These are phyloP conservation scores for Phoenicopterus ruber DNA, from an alignment of 2,113 vertebrate genomes.

Conservation along the genomic window DNA sequence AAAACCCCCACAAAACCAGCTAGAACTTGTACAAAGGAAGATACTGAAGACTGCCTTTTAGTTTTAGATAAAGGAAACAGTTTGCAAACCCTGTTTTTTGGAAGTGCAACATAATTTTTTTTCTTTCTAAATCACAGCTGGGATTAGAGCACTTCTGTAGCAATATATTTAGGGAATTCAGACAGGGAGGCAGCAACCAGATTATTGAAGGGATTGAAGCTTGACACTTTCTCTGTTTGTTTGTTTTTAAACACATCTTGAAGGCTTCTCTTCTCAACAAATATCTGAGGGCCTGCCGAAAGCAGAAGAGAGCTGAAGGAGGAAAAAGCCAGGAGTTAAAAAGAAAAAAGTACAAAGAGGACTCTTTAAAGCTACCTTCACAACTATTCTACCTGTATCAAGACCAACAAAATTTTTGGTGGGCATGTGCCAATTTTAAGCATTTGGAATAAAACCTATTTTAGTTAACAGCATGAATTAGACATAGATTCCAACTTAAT, in stretches of 20 bases:
- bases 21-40: not conserved
- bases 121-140: not conserved
- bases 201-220: not conserved
- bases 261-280: not conserved
- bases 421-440: not conserved
- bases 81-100: not conserved
- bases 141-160: not conserved
- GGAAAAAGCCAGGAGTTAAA: not conserved
- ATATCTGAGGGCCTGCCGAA: not conserved
- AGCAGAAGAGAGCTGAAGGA: not conserved
- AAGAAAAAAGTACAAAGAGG: not conserved
- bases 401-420: not conserved
- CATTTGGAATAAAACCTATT: not conserved
- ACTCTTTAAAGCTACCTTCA: not conserved
- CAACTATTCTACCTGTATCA: not conserved
- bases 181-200: not conserved
- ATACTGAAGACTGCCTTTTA: not conserved
- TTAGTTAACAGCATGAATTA: not conserved
- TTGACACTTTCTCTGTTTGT: not conserved
- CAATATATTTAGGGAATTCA: not conserved
- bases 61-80: not conserved
- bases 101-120: not conserved
- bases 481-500: not conserved
- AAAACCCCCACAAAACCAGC: not conserved
- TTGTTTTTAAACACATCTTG: not conserved